Evolutionary conservation across 2,888 invertebrate species (phyloP), one percentile per base, ranked within the genome.

Genomic region (Limenitis camilla): DNA sequence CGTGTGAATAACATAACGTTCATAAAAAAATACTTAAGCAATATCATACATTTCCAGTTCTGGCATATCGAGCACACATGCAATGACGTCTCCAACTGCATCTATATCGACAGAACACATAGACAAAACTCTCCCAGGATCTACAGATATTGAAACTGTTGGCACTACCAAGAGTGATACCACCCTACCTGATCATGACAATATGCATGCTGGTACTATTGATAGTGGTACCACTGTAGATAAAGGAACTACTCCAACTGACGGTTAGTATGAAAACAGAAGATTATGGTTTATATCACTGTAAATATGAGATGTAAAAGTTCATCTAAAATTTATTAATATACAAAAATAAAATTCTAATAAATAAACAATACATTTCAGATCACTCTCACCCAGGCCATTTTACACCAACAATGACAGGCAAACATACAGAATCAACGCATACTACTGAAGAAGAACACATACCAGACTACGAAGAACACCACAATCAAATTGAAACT

Each of bases 381-480:
- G 86, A 82, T 11, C 80, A 78, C 52, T 73, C 77, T 1, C 79
- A 76, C 55, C 72, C 80, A 0, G 75, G 72, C 19, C 76, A 78
- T 28, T 81, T 76, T 59, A 85, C 85, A 1, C 83, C 85, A 0
- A 78, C 83, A 5, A 60, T 75, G 46, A 69, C 69, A 3, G 77
- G 76, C 9, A 47, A 53, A 29, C 77, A 80, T 29, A 69, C 69
- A 1, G 81, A 83, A 29, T 65, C 72, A 0, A 75, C 79, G 0
- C 80, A 78, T 43, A 88, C 88, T 0, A 90, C 90, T 1, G 89
- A 88, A 42, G 89, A 88, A 40, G 89, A 88, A 65, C 82, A 71
- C 42, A 80, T 83, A 55, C 78, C 77, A 1, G 86, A 87, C 47
- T 83, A 86, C 53, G 82, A 82, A 28, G 79, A 79, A 29, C 64